Evolutionary conservation across 2,113 vertebrate species (phyloP).

Genomic region (Pelobates fuscus): DNA sequence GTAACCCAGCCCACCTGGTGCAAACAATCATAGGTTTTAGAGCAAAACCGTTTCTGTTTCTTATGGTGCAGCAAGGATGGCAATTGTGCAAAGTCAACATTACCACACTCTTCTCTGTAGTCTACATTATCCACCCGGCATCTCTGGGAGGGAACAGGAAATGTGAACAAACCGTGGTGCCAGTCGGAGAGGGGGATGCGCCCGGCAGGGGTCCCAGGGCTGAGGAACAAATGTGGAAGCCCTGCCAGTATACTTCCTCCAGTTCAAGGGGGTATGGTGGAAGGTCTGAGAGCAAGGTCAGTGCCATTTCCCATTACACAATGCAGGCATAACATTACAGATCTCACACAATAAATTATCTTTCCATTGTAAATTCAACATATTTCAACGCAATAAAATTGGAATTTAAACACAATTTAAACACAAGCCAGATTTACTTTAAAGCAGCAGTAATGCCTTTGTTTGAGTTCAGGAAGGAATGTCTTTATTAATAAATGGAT

Average conservation of each 20-base stretch:
- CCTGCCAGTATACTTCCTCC: constrained; percentile 33
- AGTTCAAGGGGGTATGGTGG: constrained; percentile 10
- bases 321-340: not conserved
- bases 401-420: too few relatives aligned
- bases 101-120: not conserved
- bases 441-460: too few relatives aligned
- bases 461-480: too few relatives aligned
- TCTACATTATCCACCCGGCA: constrained; percentile 7
- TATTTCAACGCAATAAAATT: too few relatives aligned
- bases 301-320: constrained; percentile 36
- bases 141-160: constrained; percentile 42
- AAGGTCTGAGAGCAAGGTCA: constrained; percentile 34
- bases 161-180: constrained; percentile 36
- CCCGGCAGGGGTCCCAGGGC: constrained; percentile 5
- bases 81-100: too few relatives aligned
- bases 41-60: too few relatives aligned
- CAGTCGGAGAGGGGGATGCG: constrained; percentile 44
- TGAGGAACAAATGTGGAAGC: constrained; percentile 23
- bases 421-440: too few relatives aligned
- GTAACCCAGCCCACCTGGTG: too few relatives aligned
- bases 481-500: too few relatives aligned
- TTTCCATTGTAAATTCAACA: not conserved
- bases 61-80: too few relatives aligned
- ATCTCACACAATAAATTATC: not conserved
- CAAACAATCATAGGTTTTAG: too few relatives aligned